phyloP scores from a whole-genome alignment of 2,888 invertebrate genomes.

The Drosophila silvestris region DNA sequence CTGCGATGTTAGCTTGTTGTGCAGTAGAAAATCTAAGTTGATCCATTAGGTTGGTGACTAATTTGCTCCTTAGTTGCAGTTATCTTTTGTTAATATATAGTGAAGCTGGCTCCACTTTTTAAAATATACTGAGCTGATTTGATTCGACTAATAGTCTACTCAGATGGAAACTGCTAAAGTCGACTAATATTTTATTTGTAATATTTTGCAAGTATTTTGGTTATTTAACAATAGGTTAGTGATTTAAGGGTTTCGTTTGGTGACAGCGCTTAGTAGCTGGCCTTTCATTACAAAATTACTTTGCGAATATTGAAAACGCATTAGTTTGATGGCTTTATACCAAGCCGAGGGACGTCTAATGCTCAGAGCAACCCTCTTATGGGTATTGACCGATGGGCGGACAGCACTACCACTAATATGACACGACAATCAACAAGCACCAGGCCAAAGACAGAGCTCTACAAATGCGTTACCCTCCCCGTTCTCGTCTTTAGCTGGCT shows the following conservation, averaged over 20 bases:
- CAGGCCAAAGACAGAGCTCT: conserved; percentile 20
- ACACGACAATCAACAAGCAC: conserved; percentile 52
- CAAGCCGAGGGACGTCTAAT: conserved; percentile 16
- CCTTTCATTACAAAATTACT: conserved; percentile 65
- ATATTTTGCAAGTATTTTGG: neutral
- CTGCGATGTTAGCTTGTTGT: neutral
- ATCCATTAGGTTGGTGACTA: neutral
- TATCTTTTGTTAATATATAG: neutral
- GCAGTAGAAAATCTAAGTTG: neutral
- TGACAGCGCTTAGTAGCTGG: conserved; percentile 3
- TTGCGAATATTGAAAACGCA: conserved; percentile 68
- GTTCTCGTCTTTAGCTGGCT: conserved; percentile 19
- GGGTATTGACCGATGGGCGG: neutral
- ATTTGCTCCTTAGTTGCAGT: neutral
- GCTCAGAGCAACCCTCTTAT: conserved; percentile 36
- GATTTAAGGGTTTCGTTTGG: neutral
- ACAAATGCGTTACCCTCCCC: conserved; percentile 2
- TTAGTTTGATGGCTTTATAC: conserved; percentile 69
- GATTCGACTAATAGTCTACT: neutral
- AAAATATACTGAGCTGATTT: neutral
- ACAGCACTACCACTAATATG: conserved; percentile 38
- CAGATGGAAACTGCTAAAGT: neutral
- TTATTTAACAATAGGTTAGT: neutral
- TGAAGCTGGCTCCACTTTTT: neutral
- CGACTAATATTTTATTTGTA: neutral